Evolutionary conservation across 2,113 vertebrate genomes (phyloP), one percentile per base, ranked within the genome.

Genomic region (Siniperca knerii): DNA sequence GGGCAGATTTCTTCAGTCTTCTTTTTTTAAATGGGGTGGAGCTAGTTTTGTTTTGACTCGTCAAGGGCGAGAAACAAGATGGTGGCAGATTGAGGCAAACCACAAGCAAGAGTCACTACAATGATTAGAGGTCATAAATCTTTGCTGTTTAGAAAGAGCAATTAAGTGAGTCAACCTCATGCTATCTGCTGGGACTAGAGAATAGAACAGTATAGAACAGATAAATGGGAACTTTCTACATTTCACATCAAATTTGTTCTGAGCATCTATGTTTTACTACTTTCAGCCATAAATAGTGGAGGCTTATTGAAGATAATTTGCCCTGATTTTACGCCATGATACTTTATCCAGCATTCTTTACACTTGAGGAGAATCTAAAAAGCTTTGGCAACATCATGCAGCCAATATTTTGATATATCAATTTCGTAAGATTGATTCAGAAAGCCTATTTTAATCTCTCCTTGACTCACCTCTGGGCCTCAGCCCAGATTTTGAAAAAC

Each of bases 391-490:
- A n/a, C n/a, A 74, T 84, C 0, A 79, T 13, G 57, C 50, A 70
- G 61, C 58, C 66, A 82, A 72, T 71, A 62, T 72, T 73, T 58
- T 46, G 52, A 33, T 29, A 8, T 35, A 74, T 61, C 21, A 80
- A 15, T 74, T 77, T 69, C 78, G 61, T 25, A 20, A 57, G 37
- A 72, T 58, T 67, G 55, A 76, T 58, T 64, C 10, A 48, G 44
- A 50, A 81, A 84, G 48, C 44, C 20, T 4, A 23, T 75, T 89
- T 86, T 83, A 83, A 81, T 89, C 79, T 68, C 55, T 50, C 13
- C 46, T 11, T 66, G 62, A 77, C 62, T 89, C 67, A 68, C 44
- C 46, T 85, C 71, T 72, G 62, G 79, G 23, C 48, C 75, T 54
- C 42, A 35, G 60, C 61, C 57, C 77, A 72, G 79, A 79, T 76